These are phyloP conservation scores for Scalopus aquaticus DNA, from an alignment of 2,113 vertebrate genomes.

Conservation along the genomic window DNA sequence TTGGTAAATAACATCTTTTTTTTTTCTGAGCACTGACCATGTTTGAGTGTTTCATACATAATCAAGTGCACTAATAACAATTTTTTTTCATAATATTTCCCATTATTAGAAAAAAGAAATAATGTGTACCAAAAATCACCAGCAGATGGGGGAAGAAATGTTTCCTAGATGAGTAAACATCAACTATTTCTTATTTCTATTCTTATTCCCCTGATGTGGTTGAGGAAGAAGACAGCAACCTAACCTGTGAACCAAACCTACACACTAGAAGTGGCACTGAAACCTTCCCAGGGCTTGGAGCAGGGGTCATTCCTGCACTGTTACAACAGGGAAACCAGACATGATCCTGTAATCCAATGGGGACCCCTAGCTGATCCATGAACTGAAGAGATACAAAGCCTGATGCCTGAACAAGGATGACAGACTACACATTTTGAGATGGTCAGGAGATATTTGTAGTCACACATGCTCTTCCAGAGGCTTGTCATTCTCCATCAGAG, in stretches of 20 bases:
- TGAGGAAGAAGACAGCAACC: not conserved
- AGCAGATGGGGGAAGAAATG: not conserved
- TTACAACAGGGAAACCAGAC: not conserved
- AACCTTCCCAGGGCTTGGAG: not conserved
- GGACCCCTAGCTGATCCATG: not conserved
- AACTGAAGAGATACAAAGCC: not conserved
- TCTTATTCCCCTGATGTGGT: not conserved
- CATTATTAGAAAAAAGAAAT: conserved; percentile 24
- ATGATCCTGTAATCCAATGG: not conserved
- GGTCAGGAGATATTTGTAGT: not conserved
- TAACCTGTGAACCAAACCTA: not conserved
- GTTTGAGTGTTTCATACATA: not conserved
- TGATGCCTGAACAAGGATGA: too few species aligned
- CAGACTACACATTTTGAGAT: not conserved
- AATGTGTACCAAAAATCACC: not conserved
- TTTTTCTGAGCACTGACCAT: not conserved
- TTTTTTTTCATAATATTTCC: not conserved
- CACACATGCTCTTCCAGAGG: not conserved
- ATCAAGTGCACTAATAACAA: not conserved
- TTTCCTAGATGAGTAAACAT: not conserved
- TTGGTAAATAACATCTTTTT: not conserved
- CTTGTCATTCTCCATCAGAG: not conserved
- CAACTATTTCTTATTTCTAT: not conserved
- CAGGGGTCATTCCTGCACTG: not conserved
- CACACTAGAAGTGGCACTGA: not conserved